These are phyloP conservation scores for Cichlasoma orientale DNA, from an alignment of 2,797 vertebrate genomes.

Conservation along the genomic window DNA sequence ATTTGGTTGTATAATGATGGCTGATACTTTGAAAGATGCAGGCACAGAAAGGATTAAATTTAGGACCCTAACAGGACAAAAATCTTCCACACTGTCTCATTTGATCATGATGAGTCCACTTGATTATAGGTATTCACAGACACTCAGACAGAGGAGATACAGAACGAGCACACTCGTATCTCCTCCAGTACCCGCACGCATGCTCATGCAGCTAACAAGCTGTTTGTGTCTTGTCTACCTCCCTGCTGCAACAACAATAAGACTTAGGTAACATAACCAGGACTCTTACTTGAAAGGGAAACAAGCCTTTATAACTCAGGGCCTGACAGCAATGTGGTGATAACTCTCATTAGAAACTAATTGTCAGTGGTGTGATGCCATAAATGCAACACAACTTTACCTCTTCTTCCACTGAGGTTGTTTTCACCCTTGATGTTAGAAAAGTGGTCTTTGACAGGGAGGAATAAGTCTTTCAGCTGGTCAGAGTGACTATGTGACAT, in stretches of 20 bases:
- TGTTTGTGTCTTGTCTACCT: conserved; percentile 34
- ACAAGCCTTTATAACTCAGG: conserved; percentile 43
- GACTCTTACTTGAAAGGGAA: conserved; percentile 22
- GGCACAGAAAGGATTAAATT: conserved; percentile 43
- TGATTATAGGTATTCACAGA: conserved; percentile 41
- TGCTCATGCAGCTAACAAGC: conserved; percentile 35
- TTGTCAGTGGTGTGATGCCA: conserved; percentile 6
- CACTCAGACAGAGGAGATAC: conserved; percentile 17
- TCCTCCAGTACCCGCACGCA: conserved; percentile 43
- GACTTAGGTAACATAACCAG: conserved; percentile 33
- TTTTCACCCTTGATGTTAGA: not conserved
- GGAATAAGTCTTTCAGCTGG: not conserved
- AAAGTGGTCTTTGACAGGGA: not conserved
- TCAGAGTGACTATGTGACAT: conserved; percentile 1
- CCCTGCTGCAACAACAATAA: conserved; percentile 20
- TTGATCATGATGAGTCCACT: conserved; percentile 44
- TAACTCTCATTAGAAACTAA: conserved; percentile 18
- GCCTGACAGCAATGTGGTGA: conserved; percentile 17
- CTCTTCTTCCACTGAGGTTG: not conserved
- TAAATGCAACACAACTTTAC: not conserved
- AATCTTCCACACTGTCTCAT: conserved; percentile 46
- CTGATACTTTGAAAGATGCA: conserved; percentile 44
- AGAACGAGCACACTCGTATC: conserved; percentile 29
- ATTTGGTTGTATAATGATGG: conserved; percentile 45
- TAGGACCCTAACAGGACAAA: conserved; percentile 32